Evolutionary conservation across 2,888 invertebrate species (phyloP).

Genomic region (Cerastis rubricosa): DNA sequence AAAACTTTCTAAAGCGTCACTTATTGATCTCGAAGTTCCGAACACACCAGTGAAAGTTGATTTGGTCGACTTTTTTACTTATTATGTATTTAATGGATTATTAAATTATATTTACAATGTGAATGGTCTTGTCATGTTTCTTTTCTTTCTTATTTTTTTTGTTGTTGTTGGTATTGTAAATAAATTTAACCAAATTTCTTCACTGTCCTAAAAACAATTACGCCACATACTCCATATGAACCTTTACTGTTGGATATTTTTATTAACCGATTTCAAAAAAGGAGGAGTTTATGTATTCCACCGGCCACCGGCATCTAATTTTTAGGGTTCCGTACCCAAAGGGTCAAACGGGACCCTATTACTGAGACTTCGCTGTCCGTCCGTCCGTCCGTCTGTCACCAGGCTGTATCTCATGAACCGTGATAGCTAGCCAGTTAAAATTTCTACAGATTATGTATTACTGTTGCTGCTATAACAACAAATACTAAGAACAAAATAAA

Average conservation of each 20-base stretch:
- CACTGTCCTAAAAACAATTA: background rate
- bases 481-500: no score
- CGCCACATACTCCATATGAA: no score
- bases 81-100: conserved; percentile 17
- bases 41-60: conserved; percentile 52
- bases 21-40: conserved; percentile 51
- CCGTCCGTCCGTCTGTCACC: no score
- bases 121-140: background rate
- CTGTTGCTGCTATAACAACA: no score
- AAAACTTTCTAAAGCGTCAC: conserved; percentile 50
- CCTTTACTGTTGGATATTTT: background rate
- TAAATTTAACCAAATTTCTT: background rate
- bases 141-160: background rate
- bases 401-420: no score
- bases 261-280: background rate
- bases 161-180: background rate
- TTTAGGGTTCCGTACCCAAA: no score
- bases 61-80: conserved; percentile 22
- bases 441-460: no score
- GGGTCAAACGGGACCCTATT: no score
- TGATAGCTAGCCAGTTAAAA: no score
- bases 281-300: no score
- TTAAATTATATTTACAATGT: background rate
- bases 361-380: no score
- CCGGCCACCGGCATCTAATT: no score